Evolutionary conservation across 2,797 vertebrate genomes (phyloP).

Genomic region (Rousettus madagascariensis): DNA sequence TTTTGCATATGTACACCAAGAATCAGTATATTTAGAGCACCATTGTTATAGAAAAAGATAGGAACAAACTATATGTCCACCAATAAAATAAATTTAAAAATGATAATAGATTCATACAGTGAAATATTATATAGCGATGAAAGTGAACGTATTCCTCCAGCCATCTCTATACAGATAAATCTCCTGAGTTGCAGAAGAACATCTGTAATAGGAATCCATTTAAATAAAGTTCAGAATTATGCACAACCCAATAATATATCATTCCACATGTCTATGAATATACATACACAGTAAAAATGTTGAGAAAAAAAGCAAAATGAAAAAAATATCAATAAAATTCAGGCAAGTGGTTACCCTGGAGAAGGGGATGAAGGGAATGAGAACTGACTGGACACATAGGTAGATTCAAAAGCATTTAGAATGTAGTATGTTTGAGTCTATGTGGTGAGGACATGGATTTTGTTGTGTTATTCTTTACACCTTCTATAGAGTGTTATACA

Average conservation of each 20-base stretch:
- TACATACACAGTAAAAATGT: not conserved
- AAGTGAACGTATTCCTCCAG: not conserved
- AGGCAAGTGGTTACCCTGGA: not conserved
- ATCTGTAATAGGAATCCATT: not conserved
- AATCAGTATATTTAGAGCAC: not conserved
- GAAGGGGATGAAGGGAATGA: not conserved
- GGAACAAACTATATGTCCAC: not conserved
- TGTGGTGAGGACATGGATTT: not conserved
- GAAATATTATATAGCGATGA: not conserved
- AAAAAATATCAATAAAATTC: not conserved
- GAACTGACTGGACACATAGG: not conserved
- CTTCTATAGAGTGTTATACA: not conserved
- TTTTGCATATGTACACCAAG: not conserved
- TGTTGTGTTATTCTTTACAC: constrained; percentile 12
- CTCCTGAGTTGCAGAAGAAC: not conserved
- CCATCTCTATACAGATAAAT: not conserved
- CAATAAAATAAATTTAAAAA: not conserved
- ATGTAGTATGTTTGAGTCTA: not conserved
- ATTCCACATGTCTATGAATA: not conserved
- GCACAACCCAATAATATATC: not conserved
- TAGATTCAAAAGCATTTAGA: not conserved
- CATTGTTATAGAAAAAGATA: not conserved
- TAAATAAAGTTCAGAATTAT: not conserved
- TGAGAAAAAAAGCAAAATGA: not conserved
- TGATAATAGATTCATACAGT: not conserved